Conservation (phyloP, 1,140 invertebrate genomes). For the Triops longicaudatus region DNA sequence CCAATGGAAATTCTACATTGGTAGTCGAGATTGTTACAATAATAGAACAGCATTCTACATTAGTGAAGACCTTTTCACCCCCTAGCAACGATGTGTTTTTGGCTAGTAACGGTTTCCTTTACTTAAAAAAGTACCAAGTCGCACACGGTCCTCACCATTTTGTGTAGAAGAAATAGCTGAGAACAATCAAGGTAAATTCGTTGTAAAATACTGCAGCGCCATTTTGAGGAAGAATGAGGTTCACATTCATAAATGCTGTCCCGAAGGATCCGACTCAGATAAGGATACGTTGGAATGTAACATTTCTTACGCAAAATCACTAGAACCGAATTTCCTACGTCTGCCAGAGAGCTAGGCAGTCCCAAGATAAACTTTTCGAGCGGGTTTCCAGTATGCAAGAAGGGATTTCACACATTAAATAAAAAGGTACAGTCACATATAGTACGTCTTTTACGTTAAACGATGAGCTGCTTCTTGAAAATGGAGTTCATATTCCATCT, state of each 20-base stretch:
- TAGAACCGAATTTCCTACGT: too few species aligned
- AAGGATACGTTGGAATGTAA: background rate
- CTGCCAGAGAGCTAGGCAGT: too few species aligned
- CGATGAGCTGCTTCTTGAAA: too few species aligned
- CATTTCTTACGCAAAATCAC: background rate
- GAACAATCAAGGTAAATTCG: background rate
- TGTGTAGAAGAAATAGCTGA: background rate
- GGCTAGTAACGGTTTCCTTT: background rate
- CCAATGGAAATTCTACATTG: too few species aligned
- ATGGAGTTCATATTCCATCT: too few species aligned
- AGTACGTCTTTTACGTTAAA: too few species aligned
- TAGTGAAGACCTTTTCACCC: background rate
- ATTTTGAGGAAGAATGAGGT: background rate
- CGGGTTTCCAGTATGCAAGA: too few species aligned
- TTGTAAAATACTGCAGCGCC: background rate
- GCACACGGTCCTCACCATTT: background rate
- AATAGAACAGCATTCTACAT: background rate
- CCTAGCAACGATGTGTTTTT: background rate
- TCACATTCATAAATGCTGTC: background rate
- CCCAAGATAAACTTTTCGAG: too few species aligned
- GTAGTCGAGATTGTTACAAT: background rate
- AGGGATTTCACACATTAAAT: too few species aligned
- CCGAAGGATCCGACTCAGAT: background rate
- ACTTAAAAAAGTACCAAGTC: background rate
- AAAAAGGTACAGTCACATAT: too few species aligned